Evolutionary conservation across 1,140 invertebrate genomes (phyloP), one percentile per base, ranked within the genome.

Genomic region (Gryon sp.): DNA sequence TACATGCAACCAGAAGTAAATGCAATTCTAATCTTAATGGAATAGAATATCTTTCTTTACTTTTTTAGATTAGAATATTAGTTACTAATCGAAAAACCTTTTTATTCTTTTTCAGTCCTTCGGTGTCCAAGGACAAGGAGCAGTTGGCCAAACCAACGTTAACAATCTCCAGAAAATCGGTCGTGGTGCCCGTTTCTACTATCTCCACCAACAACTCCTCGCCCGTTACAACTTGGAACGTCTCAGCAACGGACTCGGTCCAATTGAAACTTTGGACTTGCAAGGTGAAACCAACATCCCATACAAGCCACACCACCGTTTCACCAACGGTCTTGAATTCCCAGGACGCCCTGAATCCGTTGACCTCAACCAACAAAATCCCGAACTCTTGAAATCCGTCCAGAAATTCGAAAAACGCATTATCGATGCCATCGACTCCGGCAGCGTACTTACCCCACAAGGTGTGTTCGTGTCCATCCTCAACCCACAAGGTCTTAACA

Each of bases 251-350:
- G 86, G 88, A 60, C 79, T 91, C 38, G 82, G 83, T 7, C 82
- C 88, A 2, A 86, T 90, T 12, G 55, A 84, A 22, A 69, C 59
- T 4, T 53, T 82, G 0, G 63, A 86, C 2, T 78, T 88, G 4
- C 79, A 89, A 38, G 89, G 88, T 70, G 86, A 91, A 53, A 85
- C 92, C 22, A 82, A 90, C 48, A 88, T 90, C 28, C 91, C 90
- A 60, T 93, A 90, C 85, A 91, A 91, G 78, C 91, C 93, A 0
- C 89, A 91, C 81, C 80, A 93, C 72, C 89, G 88, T 50, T 85
- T 90, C 62, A 89, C 90, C 53, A 93, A 92, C 65, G 93, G 93
- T 53, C 86, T 92, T 22, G 89, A 92, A 76, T 89, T 92, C 73
- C 91, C 92, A 26, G 85, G 88, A 26, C 91, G 93, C 60, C 83